These are phyloP conservation scores for Oreochromis aureus DNA, from an alignment of 2,113 vertebrate genomes.

Conservation along the genomic window DNA sequence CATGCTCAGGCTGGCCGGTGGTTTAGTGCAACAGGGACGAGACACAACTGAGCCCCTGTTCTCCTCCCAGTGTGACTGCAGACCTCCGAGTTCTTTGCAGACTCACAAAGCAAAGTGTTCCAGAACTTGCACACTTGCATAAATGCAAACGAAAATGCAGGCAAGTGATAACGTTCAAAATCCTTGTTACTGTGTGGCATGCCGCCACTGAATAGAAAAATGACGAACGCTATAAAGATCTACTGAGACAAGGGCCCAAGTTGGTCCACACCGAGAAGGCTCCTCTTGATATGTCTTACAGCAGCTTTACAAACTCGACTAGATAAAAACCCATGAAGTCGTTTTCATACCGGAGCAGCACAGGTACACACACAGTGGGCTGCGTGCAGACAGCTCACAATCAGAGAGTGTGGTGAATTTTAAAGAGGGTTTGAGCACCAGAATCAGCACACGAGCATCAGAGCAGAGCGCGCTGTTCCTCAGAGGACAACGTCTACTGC, in stretches of 20 bases:
- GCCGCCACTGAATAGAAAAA: background rate
- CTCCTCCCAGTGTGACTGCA: background rate
- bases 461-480: background rate
- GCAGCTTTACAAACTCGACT: constrained; percentile 17
- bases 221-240: background rate
- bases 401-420: background rate
- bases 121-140: background rate
- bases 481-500: rapidly evolving
- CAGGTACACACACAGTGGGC: background rate
- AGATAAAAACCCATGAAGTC: background rate
- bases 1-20: background rate
- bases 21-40: background rate
- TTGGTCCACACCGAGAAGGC: background rate
- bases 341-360: background rate
- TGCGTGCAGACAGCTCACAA: background rate
- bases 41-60: background rate
- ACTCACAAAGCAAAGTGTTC: background rate
- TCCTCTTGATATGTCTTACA: background rate
- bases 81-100: background rate
- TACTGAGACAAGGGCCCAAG: background rate
- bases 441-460: background rate
- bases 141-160: background rate
- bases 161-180: background rate
- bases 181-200: background rate
- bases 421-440: background rate